Conservation (phyloP, 2,888 invertebrate species). For the Agrochola lota region DNA sequence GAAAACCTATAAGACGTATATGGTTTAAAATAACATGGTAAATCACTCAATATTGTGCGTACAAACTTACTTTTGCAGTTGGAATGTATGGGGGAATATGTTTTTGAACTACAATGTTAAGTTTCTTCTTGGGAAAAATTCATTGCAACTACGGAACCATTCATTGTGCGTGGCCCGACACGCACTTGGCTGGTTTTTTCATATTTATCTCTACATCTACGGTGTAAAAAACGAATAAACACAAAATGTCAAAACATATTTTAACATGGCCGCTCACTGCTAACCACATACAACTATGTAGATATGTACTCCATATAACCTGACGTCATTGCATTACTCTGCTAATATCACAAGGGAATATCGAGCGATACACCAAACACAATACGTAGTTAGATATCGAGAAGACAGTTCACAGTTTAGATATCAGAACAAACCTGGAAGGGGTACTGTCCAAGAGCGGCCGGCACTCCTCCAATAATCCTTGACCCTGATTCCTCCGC, state of each 20-base stretch:
- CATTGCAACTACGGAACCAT: too few species aligned
- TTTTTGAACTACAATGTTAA: too few species aligned
- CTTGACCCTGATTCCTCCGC: conserved; percentile 69
- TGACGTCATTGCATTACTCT: conserved; percentile 14
- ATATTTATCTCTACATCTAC: too few species aligned
- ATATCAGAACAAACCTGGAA: conserved; percentile 68
- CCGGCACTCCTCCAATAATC: conserved; percentile 74
- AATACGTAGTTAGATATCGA: conserved; percentile 1
- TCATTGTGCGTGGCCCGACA: too few species aligned
- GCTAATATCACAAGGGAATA: conserved; percentile 20
- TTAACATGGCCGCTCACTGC: not conserved
- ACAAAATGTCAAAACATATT: not conserved
- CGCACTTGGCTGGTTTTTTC: too few species aligned
- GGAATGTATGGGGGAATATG: too few species aligned
- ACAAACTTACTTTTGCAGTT: too few species aligned
- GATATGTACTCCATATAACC: not conserved
- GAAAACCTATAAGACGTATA: too few species aligned
- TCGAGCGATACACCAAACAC: conserved; percentile 9
- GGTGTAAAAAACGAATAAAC: not conserved
- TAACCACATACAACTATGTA: not conserved
- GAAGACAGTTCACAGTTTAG: conserved; percentile 5
- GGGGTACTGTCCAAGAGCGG: conserved; percentile 72
- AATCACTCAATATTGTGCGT: too few species aligned
- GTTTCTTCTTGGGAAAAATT: too few species aligned
- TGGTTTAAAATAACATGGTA: too few species aligned